Percentiles rank a stretch among this genome's conserved stretches.
Conservation (phyloP, 2,113 vertebrate genomes). For the Oreochromis aureus region DNA sequence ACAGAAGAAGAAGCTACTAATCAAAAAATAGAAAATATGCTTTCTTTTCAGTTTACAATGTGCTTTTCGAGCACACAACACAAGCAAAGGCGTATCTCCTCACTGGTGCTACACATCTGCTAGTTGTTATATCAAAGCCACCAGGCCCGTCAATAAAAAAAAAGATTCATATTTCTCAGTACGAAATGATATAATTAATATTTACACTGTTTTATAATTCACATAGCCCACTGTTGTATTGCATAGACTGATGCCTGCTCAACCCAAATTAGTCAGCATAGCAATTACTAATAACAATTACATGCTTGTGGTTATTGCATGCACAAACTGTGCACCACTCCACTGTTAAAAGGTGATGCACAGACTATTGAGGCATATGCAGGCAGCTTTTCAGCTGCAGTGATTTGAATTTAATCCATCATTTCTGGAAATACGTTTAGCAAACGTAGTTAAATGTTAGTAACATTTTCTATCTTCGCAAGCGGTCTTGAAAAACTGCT, state of each 20-base stretch:
- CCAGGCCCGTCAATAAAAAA: not conserved
- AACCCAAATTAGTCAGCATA: not conserved
- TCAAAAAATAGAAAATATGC: not conserved
- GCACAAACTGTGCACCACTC: not conserved
- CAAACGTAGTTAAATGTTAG: not conserved
- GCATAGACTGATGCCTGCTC: not conserved
- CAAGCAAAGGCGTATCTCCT: not conserved
- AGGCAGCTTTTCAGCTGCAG: not conserved
- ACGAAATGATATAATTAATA: not conserved
- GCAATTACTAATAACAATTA: not conserved
- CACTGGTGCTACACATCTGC: not conserved
- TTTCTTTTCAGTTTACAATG: not conserved
- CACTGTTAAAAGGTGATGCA: not conserved
- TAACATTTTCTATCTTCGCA: not conserved
- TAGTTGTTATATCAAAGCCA: not conserved
- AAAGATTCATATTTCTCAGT: not conserved
- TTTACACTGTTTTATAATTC: not conserved
- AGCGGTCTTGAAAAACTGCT: not conserved
- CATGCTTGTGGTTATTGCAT: not conserved
- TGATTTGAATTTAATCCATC: not conserved
- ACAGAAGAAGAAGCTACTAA: not conserved
- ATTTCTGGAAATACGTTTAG: not conserved
- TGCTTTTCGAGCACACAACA: not conserved
- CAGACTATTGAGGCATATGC: not conserved
- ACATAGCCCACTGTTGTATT: not conserved